Percentiles rank a stretch among this genome's conserved stretches.
phyloP scores from a whole-genome alignment of 2,797 vertebrate species.

The Mormyrus proboscirostris region DNA sequence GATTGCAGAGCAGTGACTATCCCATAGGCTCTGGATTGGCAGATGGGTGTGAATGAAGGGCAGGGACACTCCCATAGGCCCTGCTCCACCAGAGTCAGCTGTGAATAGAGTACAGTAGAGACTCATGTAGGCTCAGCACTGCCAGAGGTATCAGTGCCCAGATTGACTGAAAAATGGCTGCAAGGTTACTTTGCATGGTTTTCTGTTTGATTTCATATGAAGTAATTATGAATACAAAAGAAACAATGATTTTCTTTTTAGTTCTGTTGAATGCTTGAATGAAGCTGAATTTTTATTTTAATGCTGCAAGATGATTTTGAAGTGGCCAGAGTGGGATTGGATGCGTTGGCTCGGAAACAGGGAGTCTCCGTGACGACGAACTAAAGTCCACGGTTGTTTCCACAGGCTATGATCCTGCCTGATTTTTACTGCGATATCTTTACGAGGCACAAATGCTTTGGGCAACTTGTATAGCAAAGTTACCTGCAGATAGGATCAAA shows the following conservation, averaged over 20 bases:
- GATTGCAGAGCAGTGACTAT: background rate
- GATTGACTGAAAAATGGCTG: background rate
- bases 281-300: background rate
- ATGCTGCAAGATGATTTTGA: background rate
- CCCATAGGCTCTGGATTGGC: background rate
- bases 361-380: background rate
- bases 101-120: background rate
- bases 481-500: background rate
- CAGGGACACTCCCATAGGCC: background rate
- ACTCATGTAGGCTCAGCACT: background rate
- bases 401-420: background rate
- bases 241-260: background rate
- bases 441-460: background rate
- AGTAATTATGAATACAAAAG: background rate
- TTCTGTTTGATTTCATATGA: background rate
- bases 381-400: background rate
- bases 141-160: background rate
- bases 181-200: background rate
- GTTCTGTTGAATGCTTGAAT: background rate
- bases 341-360: background rate
- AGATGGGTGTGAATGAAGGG: background rate
- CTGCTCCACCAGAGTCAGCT: background rate
- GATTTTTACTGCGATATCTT: background rate
- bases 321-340: background rate
- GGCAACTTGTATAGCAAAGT: slow-evolving; percentile 26